Base-by-base conservation (phyloP, 1,140 invertebrate species). In the Trachymyrmex cornetzi region DNA sequence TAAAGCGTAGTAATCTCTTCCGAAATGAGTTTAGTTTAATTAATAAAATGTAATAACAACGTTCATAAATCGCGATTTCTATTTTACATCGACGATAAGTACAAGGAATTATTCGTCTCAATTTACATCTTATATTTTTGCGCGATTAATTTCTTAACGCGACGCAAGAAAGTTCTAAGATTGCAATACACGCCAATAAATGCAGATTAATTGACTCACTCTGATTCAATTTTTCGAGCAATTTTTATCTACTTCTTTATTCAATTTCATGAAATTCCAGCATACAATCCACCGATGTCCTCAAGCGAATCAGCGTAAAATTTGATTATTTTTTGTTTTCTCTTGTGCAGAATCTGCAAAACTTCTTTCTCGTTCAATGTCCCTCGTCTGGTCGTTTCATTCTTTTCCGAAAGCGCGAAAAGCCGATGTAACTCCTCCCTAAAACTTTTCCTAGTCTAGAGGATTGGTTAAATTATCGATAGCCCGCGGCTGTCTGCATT, bases 401-500 rank as follows among this genome's bases (percentile, higher is more conserved):
- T 27, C 30, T 77, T 80, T 27, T 30, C 16, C 57, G 2, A 50
- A 3, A 22, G 12, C 11, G 16, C 44, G 57, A 80, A 24, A 77
- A 44, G 30, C 57, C 38, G 44, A 4, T 6, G n/a, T 48, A 16
- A 9, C 24, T 50, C 53, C 50, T 72, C 77, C 79, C 50, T 14
- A 19, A 14, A 80, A 69, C n/a, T 64, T 79, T 84, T 48, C 16
- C 30, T 53, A 30, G 55, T 19, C 79, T 16, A 53, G 53, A 69
- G 38, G 38, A 89, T 91, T 91, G 81, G 88, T 90, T 89, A 82
- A 91, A 89, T 92, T 90, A 88, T 84, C 55, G 71, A 85, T 64
- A 44, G 61, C 88, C 30, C 77, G 30, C 50, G 80, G 81, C 34
- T 53, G 50, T 66, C 57, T 9, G 66, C 38, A 50, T 87, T 77